A percentile compares a stretch with the other conserved stretches of the same genome.
Evolutionary conservation across 2,888 invertebrate species (phyloP).

Genomic region (Bedellia somnulentella): DNA sequence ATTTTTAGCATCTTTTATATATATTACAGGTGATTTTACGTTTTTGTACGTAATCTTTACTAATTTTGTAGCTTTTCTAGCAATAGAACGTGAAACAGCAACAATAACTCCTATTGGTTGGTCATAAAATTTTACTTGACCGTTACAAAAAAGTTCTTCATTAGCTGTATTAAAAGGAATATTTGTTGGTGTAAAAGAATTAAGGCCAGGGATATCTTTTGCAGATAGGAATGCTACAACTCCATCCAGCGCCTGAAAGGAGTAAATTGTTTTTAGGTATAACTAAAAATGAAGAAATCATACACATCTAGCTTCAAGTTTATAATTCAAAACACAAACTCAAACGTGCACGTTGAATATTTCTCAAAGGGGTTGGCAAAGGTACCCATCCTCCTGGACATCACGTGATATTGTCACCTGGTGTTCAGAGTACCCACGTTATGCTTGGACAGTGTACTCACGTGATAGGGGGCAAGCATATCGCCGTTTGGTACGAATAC

Average conservation of each 20-base stretch:
- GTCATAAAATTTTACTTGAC: slow-evolving; percentile 21
- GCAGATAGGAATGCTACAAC: slow-evolving; percentile 64
- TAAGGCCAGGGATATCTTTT: slow-evolving; percentile 68
- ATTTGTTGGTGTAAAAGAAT: slow-evolving; percentile 47
- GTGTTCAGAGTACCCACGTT: too few species aligned
- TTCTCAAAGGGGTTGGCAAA: too few species aligned
- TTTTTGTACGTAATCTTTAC: slow-evolving; percentile 56
- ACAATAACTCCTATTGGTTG: slow-evolving; percentile 47
- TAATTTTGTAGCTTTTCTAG: slow-evolving; percentile 55
- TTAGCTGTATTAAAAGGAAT: slow-evolving; percentile 12
- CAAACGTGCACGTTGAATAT: too few species aligned
- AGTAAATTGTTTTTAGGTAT: too few species aligned
- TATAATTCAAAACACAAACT: too few species aligned
- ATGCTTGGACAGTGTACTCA: too few species aligned
- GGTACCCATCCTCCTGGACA: too few species aligned
- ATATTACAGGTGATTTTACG: slow-evolving; percentile 22
- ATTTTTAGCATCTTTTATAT: slow-evolving; percentile 17
- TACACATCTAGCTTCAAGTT: too few species aligned
- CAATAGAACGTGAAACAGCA: slow-evolving; percentile 53
- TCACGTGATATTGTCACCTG: too few species aligned
- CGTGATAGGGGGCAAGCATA: too few species aligned
- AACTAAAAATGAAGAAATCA: too few species aligned
- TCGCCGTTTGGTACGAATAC: too few species aligned
- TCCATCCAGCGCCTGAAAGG: slow-evolving; percentile 60
- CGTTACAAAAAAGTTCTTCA: slow-evolving; percentile 41